Evolutionary conservation across 2,113 vertebrate species (phyloP).

Genomic region (Excalfactoria chinensis): DNA sequence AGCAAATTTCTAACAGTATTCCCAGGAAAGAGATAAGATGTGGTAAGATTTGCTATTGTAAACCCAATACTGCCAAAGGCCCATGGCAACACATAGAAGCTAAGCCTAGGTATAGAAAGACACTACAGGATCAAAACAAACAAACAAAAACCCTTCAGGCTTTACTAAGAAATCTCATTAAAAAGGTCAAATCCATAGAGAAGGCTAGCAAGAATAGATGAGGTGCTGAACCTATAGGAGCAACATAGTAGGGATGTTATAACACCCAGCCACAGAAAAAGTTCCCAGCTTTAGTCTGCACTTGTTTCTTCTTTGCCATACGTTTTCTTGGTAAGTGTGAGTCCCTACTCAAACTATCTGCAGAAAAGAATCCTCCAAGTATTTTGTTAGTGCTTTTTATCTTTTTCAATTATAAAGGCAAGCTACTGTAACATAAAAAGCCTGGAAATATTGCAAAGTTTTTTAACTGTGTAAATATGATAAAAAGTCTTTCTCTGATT

Average conservation of each 20-base stretch:
- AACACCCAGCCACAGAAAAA: not conserved
- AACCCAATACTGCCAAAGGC: not conserved
- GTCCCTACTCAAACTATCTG: not conserved
- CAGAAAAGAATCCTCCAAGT: not conserved
- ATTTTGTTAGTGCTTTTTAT: not conserved
- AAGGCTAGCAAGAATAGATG: not conserved
- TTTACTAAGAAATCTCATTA: not conserved
- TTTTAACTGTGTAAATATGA: not conserved
- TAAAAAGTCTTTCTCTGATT: not conserved
- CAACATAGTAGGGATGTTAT: fast-evolving
- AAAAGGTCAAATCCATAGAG: not conserved
- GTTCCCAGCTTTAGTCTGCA: not conserved
- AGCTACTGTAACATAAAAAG: not conserved
- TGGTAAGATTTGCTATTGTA: too few relatives aligned
- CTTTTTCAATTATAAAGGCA: not conserved
- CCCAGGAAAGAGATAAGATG: too few relatives aligned
- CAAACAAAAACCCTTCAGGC: not conserved
- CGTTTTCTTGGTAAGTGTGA: not conserved
- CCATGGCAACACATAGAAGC: not conserved
- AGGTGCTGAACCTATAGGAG: not conserved
- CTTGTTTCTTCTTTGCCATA: not conserved
- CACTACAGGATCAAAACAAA: not conserved
- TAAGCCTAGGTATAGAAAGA: not conserved
- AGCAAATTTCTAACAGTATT: not conserved
- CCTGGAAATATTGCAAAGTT: not conserved